A percentile compares a stretch with the other conserved stretches of the same genome.
Conservation (phyloP, 2,797 vertebrate species). For the Micrastur ruficollis region DNA sequence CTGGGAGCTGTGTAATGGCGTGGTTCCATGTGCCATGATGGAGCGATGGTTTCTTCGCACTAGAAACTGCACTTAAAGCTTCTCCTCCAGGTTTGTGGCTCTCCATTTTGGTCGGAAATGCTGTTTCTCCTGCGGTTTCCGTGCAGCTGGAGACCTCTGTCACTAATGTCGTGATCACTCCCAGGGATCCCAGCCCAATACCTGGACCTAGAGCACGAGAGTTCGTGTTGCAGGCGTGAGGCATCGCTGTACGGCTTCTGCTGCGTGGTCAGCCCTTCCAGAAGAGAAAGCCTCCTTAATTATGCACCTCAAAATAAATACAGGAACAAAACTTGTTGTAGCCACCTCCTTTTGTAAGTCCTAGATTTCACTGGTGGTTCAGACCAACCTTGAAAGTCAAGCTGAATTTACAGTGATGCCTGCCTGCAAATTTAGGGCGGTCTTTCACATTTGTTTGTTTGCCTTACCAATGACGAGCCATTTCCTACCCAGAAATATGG, state of each 20-base stretch:
- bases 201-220: background rate
- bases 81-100: background rate
- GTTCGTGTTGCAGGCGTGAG: background rate
- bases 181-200: background rate
- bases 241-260: background rate
- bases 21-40: accelerated
- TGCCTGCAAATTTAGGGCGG: background rate
- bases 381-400: background rate
- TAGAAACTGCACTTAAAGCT: background rate
- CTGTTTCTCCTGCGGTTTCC: background rate
- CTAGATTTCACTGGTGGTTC: background rate
- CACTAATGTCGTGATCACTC: accelerated
- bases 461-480: background rate
- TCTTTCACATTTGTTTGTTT: background rate
- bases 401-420: background rate
- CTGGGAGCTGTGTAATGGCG: background rate
- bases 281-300: background rate
- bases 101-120: background rate
- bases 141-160: background rate
- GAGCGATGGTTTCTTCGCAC: background rate
- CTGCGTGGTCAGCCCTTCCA: background rate
- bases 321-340: background rate
- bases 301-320: background rate
- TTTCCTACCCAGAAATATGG: background rate
- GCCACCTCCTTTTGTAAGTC: background rate